These are phyloP conservation scores for Anguilla rostrata DNA, from an alignment of 2,113 vertebrate genomes.

Conservation along the genomic window DNA sequence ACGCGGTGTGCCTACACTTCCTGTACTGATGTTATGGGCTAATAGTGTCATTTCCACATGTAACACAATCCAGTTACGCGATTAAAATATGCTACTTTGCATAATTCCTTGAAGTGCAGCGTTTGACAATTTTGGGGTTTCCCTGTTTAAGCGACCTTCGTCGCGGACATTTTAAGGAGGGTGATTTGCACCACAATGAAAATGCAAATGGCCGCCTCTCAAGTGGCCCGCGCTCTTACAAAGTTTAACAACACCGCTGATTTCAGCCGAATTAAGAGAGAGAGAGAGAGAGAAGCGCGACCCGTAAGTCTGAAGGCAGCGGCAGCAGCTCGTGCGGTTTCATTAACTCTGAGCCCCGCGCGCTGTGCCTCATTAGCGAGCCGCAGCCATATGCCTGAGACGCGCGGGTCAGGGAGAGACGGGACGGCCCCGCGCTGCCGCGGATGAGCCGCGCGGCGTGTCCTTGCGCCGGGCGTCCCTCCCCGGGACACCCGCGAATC, in stretches of 20 bases:
- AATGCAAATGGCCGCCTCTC: neutral
- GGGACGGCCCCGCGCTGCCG: constrained; percentile 60
- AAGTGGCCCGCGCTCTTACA: neutral
- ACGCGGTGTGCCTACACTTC: neutral
- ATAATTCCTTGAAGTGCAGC: neutral
- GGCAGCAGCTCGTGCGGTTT: constrained; percentile 89
- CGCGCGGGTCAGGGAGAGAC: constrained; percentile 79
- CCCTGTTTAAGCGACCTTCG: neutral
- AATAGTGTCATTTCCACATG: neutral
- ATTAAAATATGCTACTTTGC: neutral
- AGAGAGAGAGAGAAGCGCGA: neutral
- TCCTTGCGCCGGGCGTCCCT: constrained; percentile 80
- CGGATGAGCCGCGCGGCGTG: constrained; percentile 72
- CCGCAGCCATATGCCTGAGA: constrained; percentile 91
- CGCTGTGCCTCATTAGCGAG: constrained; percentile 94
- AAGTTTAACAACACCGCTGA: neutral
- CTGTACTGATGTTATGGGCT: neutral
- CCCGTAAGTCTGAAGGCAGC: neutral
- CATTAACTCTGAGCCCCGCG: constrained; percentile 91
- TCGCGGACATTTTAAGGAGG: too few relatives aligned
- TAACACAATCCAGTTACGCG: too few relatives aligned
- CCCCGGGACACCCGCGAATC: constrained; percentile 77
- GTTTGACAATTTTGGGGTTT: neutral
- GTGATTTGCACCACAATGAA: too few relatives aligned
- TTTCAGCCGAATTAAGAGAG: neutral